Base-by-base conservation (phyloP, 2,113 vertebrate genomes). In the Silurus asotus region DNA sequence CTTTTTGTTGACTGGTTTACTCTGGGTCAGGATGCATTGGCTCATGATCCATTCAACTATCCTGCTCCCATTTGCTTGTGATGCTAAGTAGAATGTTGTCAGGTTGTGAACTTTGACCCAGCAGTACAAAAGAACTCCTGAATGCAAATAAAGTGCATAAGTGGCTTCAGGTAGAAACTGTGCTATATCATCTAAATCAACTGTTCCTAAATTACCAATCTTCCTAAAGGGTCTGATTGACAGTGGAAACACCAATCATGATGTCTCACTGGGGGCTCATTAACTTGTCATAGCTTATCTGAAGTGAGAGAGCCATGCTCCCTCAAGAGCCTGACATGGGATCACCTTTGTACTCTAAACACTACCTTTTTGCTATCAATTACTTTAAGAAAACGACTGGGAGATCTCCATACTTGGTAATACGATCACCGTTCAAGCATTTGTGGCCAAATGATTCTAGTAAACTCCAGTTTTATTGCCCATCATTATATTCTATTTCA, bases 231-330 rank as follows among this genome's bases (percentile, higher is more conserved):
- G 14, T 28, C 3, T 15, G 7, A 3, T 58, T 7, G 53, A 77
- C 51, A 77, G 23, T 19, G 25, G 1, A 78, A 58, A 13, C 28
- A 61, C 77, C 77, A 80, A 61, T 61, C 56, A 80, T 1, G 56
- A 61, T 80, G 77, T 80, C 53, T 61, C 28, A 45, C 28, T 11
- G 56, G 28, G 37, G 28, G 37, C 56, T 45, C 56, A 80, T 48
- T 80, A 61, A 80, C 28, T 61, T 45, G 37, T 61, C 77, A 61
- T 8, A 80, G 56, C 8, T 80, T 48, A 61, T 80, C 56, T 80
- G 37, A 80, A 61, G 56, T 28, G 28, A 61, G 56, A 56, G 20
- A 45, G 76, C 14, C n/a, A 56, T 56, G 53, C 0, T 56, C 25
- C 14, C n/a, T 58, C 53, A 78, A 58, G 76, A 78, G 53, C 76